Percentiles rank a stretch among this genome's conserved stretches.
Evolutionary conservation across 2,113 vertebrate genomes (phyloP).

Genomic region (Hoplias malabaricus): DNA sequence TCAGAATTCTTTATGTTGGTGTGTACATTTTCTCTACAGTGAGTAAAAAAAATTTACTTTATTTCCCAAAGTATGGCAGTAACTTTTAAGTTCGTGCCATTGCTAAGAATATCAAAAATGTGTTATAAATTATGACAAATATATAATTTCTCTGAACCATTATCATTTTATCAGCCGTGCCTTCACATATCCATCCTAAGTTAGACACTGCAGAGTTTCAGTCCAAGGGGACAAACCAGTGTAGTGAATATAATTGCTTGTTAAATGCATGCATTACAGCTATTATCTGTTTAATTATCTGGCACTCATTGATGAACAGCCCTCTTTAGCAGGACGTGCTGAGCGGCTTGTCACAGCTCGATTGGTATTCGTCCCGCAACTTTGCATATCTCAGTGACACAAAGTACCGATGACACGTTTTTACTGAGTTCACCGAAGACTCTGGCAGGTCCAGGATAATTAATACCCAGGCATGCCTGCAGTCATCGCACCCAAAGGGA

Average conservation of each 20-base stretch:
- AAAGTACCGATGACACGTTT: slow-evolving; percentile 51
- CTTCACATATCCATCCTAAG: neutral
- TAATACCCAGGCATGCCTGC: slow-evolving; percentile 48
- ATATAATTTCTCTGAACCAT: no score
- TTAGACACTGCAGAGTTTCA: slow-evolving; percentile 18
- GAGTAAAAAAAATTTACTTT: no score
- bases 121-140: no score
- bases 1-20: no score
- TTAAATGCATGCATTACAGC: slow-evolving; percentile 47
- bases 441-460: slow-evolving; percentile 44
- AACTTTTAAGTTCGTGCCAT: no score
- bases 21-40: no score
- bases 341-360: slow-evolving; percentile 28
- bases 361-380: slow-evolving; percentile 48
- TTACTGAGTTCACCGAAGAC: slow-evolving; percentile 34
- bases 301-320: slow-evolving; percentile 39
- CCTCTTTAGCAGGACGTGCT: slow-evolving; percentile 30
- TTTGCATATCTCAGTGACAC: slow-evolving; percentile 45
- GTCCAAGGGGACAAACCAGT: slow-evolving; percentile 20
- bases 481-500: slow-evolving; percentile 45
- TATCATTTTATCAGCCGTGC: neutral
- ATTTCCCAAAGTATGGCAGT: no score
- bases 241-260: slow-evolving; percentile 39
- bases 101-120: no score
- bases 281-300: slow-evolving; percentile 55